Evolutionary conservation across 2,797 vertebrate genomes (phyloP).

Genomic region (Melanotaenia trifasciata): DNA sequence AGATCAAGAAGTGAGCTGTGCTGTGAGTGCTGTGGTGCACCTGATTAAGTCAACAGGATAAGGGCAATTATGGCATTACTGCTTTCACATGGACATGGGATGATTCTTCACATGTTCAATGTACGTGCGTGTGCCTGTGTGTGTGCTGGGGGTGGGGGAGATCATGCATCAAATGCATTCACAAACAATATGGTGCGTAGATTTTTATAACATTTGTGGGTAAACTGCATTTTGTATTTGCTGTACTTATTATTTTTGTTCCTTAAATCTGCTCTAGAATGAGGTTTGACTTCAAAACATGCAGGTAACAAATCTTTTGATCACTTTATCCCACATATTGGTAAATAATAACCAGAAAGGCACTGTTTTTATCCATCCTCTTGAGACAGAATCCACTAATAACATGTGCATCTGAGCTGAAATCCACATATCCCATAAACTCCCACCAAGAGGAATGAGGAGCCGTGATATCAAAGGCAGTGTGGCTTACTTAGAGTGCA

Average conservation of each 20-base stretch:
- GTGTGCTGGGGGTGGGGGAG: background rate
- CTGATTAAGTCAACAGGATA: conserved; percentile 80
- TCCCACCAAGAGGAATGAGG: conserved; percentile 15
- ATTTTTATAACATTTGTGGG: conserved; percentile 12
- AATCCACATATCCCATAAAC: conserved; percentile 27
- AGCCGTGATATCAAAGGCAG: conserved; percentile 30
- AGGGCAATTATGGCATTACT: conserved; percentile 80
- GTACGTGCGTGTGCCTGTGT: conserved; percentile 28
- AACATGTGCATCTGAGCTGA: conserved; percentile 15
- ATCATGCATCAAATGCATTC: background rate
- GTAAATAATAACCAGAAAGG: conserved; percentile 28
- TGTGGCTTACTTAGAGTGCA: conserved; percentile 46
- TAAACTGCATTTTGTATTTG: conserved; percentile 2
- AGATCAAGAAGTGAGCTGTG: conserved; percentile 53
- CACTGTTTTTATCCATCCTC: conserved; percentile 22
- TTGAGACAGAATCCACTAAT: conserved; percentile 9
- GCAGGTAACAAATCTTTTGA: conserved; percentile 12
- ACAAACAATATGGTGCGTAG: background rate
- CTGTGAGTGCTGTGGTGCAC: conserved; percentile 60
- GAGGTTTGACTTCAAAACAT: conserved; percentile 34
- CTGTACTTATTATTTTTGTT: conserved; percentile 6
- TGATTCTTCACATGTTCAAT: conserved; percentile 72
- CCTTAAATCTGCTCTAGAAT: conserved; percentile 17
- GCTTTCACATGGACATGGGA: conserved; percentile 77
- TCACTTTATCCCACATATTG: conserved; percentile 21